These are phyloP conservation scores for Papilio helenus DNA, from an alignment of 1,140 invertebrate species.

Conservation along the genomic window DNA sequence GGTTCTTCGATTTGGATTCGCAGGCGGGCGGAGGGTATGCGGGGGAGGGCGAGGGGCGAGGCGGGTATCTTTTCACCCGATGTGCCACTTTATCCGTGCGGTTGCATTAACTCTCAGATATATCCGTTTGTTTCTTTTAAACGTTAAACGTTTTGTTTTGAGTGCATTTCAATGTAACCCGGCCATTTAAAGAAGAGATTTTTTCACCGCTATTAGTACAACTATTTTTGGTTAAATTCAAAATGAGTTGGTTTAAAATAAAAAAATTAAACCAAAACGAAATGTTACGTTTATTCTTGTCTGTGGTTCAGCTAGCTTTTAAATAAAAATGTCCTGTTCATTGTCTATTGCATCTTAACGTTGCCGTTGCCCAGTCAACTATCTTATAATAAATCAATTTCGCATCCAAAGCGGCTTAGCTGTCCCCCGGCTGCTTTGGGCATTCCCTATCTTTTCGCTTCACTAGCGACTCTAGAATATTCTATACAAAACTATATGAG, in stretches of 20 bases:
- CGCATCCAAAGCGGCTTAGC: slow-evolving; percentile 49
- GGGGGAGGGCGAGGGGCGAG: neutral
- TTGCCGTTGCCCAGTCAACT: slow-evolving; percentile 47
- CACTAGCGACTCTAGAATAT: slow-evolving; percentile 40
- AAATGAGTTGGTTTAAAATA: neutral
- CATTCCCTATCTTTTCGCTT: slow-evolving; percentile 56
- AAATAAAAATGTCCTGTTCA: neutral
- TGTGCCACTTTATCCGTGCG: slow-evolving; percentile 31
- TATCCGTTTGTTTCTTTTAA: slow-evolving; percentile 28
- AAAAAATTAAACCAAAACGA: too few relatives aligned
- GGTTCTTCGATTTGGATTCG: slow-evolving; percentile 27
- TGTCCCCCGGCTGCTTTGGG: slow-evolving; percentile 48
- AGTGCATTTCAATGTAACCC: slow-evolving; percentile 33
- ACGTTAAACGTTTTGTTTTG: slow-evolving; percentile 32
- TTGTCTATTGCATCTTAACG: slow-evolving; percentile 7
- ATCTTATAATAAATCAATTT: slow-evolving; percentile 58
- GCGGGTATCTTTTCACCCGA: slow-evolving; percentile 27
- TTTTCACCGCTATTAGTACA: neutral
- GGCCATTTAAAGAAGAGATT: neutral
- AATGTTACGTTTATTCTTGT: neutral
- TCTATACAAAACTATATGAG: neutral
- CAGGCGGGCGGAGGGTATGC: neutral
- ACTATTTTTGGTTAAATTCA: neutral
- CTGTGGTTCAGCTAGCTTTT: neutral
- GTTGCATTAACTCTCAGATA: slow-evolving; percentile 32